phyloP scores from a whole-genome alignment of 2,888 invertebrate species.

The Synergus japonicus region DNA sequence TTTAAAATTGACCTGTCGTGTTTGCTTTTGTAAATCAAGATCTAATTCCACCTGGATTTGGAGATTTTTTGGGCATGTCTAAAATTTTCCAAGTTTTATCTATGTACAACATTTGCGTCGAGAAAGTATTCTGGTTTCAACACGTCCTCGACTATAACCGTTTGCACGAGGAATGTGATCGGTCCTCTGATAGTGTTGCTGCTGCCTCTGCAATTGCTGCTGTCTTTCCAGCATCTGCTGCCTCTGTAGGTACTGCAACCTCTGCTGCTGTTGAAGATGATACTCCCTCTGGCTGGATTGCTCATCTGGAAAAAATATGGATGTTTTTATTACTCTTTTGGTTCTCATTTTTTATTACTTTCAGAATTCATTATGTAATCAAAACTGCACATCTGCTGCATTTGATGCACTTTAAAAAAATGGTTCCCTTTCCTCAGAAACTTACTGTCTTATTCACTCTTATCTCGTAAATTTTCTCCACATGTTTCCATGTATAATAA shows the following conservation, averaged over 20 bases:
- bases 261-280: constrained; percentile 54
- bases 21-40: no score
- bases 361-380: constrained; percentile 14
- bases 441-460: background rate
- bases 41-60: background rate
- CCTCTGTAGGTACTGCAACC: constrained; percentile 53
- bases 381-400: constrained; percentile 12
- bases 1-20: no score
- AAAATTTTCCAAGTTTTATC: background rate
- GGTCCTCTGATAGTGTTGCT: constrained; percentile 51
- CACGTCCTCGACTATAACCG: constrained; percentile 63
- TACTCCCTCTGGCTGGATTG: constrained; percentile 58
- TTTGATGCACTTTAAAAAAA: background rate
- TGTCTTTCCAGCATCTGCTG: constrained; percentile 53
- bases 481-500: background rate
- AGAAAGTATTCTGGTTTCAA: constrained; percentile 67
- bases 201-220: constrained; percentile 48
- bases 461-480: background rate
- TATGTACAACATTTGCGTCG: constrained; percentile 65
- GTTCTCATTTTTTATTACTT: constrained; percentile 14
- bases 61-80: background rate
- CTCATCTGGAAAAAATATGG: constrained; percentile 61
- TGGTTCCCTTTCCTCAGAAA: background rate
- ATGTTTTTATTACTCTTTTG: constrained; percentile 20
- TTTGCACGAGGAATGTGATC: constrained; percentile 51